Evolutionary conservation across 2,888 invertebrate species (phyloP), one percentile per base, ranked within the genome.

Genomic region (Xestobium rufovillosum): DNA sequence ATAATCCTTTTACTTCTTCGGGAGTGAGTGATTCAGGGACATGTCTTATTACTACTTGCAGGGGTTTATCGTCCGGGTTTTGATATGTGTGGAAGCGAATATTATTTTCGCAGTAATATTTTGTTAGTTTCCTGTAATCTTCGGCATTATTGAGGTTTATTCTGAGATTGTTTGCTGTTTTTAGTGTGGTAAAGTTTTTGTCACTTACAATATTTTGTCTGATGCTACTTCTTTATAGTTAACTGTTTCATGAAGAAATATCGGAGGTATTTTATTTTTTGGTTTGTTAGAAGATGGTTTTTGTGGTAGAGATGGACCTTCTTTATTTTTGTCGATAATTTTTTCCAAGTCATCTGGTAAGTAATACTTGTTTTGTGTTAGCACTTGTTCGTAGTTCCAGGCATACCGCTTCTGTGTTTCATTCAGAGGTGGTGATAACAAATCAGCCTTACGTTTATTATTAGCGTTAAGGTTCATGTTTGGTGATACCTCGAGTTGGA

Each of bases 1-100:
- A 19, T 8, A 19, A n/a, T 19, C n/a, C 23, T 19, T 19, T 19
- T 8, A 19, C n/a, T 19, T 19, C 23, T 19, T 19, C 23, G 6
- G 23, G 23, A 8, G 23, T 19, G 23, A 19, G 23, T 8, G 23
- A 19, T n/a, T 19, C 23, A 6, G 23, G 23, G 23, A 19, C 23
- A n/a, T 19, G 6, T 19, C 23, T 19, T 6, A 19, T 19, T 19
- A 19, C 23, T 8, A 19, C 23, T 19, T 19, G 23, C 6, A 19
- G 23, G n/a, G 23, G 23, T 19, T 19, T 19, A 8, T 19, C 23
- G 23, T 19, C n/a, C 6, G 23, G 23, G n/a, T 8, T 19, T 19
- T 19, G 23, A n/a, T 19, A 19, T 19, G 23, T 19, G n/a, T 19
- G 6, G n/a, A 19, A 19, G n/a, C 23, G 6, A 8, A 19, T 8